phyloP scores from a whole-genome alignment of 2,113 vertebrate species.

The Pseudonaja textilis region DNA sequence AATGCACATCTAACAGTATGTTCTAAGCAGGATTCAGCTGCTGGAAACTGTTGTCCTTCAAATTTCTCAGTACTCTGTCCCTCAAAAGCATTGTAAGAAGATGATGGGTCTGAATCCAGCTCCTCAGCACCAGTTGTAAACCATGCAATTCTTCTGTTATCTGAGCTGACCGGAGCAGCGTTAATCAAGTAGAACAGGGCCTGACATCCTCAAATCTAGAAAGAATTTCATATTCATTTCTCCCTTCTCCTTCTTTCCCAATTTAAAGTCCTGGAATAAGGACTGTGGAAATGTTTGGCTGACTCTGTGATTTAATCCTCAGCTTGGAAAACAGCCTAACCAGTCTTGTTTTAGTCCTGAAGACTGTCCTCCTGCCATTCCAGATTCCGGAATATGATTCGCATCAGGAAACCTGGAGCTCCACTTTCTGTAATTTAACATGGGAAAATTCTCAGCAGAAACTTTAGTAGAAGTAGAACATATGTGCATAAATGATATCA shows the following conservation, averaged over 20 bases:
- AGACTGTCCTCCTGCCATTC: neutral
- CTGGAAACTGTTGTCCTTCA: neutral
- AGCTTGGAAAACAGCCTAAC: neutral
- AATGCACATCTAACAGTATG: neutral
- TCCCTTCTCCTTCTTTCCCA: neutral
- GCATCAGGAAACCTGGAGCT: neutral
- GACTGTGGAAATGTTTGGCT: neutral
- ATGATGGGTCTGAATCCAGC: neutral
- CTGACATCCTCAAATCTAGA: neutral
- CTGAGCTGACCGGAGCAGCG: neutral
- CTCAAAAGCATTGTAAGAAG: neutral
- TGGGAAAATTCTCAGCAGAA: neutral
- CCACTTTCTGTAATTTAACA: neutral
- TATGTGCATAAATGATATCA: neutral
- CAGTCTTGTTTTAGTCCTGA: neutral
- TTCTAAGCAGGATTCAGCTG: neutral
- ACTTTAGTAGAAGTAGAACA: neutral
- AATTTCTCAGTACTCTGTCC: neutral
- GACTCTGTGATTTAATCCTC: neutral
- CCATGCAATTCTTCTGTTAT: neutral
- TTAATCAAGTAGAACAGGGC: neutral
- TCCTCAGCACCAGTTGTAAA: neutral
- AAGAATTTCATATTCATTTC: neutral
- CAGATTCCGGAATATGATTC: neutral
- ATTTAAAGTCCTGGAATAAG: neutral